Evolutionary conservation across 2,888 invertebrate genomes (phyloP), one percentile per base, ranked within the genome.

Genomic region (Andrena bicolor): DNA sequence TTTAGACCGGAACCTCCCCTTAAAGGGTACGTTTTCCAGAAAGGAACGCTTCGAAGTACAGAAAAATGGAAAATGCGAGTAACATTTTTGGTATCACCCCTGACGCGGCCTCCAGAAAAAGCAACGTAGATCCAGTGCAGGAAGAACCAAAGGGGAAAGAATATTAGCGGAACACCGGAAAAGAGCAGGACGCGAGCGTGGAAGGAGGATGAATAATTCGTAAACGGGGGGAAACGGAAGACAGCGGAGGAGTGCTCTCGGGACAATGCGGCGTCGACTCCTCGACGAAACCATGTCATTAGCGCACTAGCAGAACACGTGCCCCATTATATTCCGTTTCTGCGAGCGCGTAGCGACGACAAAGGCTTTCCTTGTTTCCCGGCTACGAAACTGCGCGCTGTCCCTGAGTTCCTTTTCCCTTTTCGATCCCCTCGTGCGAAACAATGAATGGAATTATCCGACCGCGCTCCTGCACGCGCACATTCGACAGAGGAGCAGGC

Each of bases 231-330:
- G 41, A 73, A 51, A 2, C 30, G 32, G 13, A 53, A 76, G 48
- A 75, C 66, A 61, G 23, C 69, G 61, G 61, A 69, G 58, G 77
- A 70, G 76, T 60, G 64, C 65, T 65, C 60, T 63, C 61, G 58
- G 79, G 65, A 89, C 88, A 88, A 86, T 88, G 85, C 80, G 74
- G 83, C 84, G 84, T 86, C 85, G 85, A 78, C 82, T 70, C 83
- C 76, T 87, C 72, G 83, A 81, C 85, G 84, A 88, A 90, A 90
- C 82, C 85, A 80, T 88, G 89, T 87, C 90, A 89, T 90, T 89
- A 90, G 85, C 83, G 84, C 85, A 53, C 58, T 61, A 70, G 60
- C 66, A 83, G 84, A 87, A 90, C 90, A 88, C 90, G 89, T 86
- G 89, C 81, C 88, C 86, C 87, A 90, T 90, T 90, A 90, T 90